A percentile compares a stretch with the other conserved stretches of the same genome.
Evolutionary conservation across 2,888 invertebrate species (phyloP).

Genomic region (Rhaphigaster nebulosa): DNA sequence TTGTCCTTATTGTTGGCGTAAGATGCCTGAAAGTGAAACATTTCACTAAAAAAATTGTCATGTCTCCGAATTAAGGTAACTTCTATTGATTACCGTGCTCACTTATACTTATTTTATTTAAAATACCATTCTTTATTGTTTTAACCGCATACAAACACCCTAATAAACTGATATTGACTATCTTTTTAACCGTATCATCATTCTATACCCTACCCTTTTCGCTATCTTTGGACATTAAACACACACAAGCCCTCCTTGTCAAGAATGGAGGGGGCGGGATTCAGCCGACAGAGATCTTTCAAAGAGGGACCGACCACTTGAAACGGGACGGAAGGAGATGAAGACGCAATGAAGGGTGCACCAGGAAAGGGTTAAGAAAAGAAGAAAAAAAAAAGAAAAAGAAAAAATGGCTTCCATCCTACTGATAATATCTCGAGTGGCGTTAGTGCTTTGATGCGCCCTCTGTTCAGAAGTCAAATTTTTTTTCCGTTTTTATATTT

Average conservation of each 20-base stretch:
- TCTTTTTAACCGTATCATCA: not conserved
- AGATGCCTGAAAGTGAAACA: no score
- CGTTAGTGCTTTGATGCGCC: conserved; percentile 45
- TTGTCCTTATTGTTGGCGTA: no score
- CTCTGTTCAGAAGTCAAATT: conserved; percentile 26
- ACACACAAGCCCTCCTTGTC: conserved; percentile 9
- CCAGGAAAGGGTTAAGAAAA: conserved; percentile 27
- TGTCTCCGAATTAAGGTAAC: no score
- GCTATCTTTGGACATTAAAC: conserved; percentile 14
- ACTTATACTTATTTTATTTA: no score
- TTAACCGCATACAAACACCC: not conserved
- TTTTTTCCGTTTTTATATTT: not conserved
- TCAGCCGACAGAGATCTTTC: conserved; percentile 35
- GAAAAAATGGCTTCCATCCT: conserved; percentile 51
- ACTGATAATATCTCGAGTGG: conserved; percentile 48
- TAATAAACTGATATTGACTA: not conserved
- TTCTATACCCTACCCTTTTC: not conserved
- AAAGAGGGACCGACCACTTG: conserved; percentile 39
- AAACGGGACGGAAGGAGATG: conserved; percentile 50
- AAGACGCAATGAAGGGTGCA: conserved; percentile 53
- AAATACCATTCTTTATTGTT: no score
- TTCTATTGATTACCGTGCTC: no score
- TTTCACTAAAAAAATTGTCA: no score
- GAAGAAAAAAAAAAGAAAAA: not conserved
- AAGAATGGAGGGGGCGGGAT: not conserved